Conservation (phyloP, 1,140 invertebrate genomes). For the Hylaeus volcanicus region DNA sequence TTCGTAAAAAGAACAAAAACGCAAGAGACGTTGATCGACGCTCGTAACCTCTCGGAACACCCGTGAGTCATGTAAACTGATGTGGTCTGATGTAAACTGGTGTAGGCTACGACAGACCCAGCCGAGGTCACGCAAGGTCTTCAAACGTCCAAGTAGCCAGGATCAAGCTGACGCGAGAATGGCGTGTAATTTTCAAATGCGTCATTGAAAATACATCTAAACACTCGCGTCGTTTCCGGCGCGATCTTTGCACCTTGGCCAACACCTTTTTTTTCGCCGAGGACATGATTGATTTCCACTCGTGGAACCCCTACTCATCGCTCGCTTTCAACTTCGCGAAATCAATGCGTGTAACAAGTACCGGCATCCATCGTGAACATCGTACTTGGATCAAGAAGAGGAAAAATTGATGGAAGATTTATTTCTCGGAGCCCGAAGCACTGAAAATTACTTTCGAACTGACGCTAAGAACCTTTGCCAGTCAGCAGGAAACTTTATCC, state of each 20-base stretch:
- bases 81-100: slow-evolving; percentile 56
- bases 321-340: too few relatives aligned
- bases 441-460: too few relatives aligned
- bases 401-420: background rate
- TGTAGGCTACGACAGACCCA: slow-evolving; percentile 25
- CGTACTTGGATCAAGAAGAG: background rate
- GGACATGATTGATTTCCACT: slow-evolving; percentile 25
- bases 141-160: slow-evolving; percentile 47
- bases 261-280: background rate
- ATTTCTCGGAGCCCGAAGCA: too few relatives aligned
- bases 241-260: slow-evolving; percentile 21
- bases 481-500: too few relatives aligned
- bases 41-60: slow-evolving; percentile 25
- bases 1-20: slow-evolving; percentile 5
- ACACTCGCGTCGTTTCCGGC: slow-evolving; percentile 26
- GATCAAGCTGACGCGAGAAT: slow-evolving; percentile 53
- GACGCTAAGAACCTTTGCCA: too few relatives aligned
- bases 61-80: slow-evolving; percentile 55
- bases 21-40: slow-evolving; percentile 22
- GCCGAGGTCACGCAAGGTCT: slow-evolving; percentile 56
- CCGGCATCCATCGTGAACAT: background rate
- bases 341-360: too few relatives aligned
- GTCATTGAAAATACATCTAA: slow-evolving; percentile 51
- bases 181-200: slow-evolving; percentile 65
- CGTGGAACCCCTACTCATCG: background rate